A percentile compares a stretch with the other conserved stretches of the same genome.
Evolutionary conservation across 2,888 invertebrate species (phyloP).

Genomic region (Apodemia mormo): DNA sequence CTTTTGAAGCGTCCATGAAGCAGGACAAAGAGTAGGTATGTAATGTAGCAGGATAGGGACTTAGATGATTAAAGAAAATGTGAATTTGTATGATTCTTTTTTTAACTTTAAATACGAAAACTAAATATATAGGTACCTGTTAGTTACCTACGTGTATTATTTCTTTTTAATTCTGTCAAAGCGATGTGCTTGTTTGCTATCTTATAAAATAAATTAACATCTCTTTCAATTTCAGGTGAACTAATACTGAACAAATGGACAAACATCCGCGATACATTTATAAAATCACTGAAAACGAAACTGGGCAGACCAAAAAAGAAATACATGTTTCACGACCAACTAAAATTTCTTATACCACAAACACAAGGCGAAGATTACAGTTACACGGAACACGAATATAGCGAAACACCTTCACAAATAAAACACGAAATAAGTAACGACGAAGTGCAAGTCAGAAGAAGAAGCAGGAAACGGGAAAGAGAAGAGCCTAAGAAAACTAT

Average conservation of each 20-base stretch:
- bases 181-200: too few species aligned
- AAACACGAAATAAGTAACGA: not conserved
- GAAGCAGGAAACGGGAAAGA: conserved; percentile 16
- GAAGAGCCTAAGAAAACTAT: conserved; percentile 26
- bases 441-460: not conserved
- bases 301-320: conserved; percentile 55
- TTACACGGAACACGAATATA: conserved; percentile 32
- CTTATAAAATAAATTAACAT: too few species aligned
- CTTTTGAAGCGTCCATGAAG: too few species aligned
- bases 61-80: too few species aligned
- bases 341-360: conserved; percentile 58
- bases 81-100: too few species aligned
- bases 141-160: too few species aligned
- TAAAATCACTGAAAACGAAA: conserved; percentile 58
- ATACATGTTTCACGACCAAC: conserved; percentile 60
- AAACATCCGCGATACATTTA: conserved; percentile 68
- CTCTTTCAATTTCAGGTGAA: conserved; percentile 53
- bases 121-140: too few species aligned
- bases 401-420: not conserved
- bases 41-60: too few species aligned
- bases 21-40: too few species aligned
- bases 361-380: conserved; percentile 42
- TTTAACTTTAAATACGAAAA: too few species aligned
- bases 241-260: conserved; percentile 66
- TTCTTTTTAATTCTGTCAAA: too few species aligned